A percentile compares a stretch with the other conserved stretches of the same genome.
These are phyloP conservation scores for Taurulus bubalis DNA, from an alignment of 2,113 vertebrate species.

Conservation along the genomic window DNA sequence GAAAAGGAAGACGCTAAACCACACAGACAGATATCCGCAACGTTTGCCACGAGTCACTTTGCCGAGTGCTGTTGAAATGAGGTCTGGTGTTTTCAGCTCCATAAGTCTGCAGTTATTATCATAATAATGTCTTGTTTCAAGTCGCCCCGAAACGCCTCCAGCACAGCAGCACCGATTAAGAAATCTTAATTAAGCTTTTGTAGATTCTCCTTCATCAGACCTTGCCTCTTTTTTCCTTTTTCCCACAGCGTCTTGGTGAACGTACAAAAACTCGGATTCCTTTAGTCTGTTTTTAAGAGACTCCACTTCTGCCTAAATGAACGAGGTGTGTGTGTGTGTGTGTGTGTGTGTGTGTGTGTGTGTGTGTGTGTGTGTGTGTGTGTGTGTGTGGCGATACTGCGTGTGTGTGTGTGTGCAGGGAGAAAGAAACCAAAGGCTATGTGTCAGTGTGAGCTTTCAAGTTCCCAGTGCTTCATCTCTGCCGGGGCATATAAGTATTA, in stretches of 20 bases:
- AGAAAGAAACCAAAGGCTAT: conserved; percentile 59
- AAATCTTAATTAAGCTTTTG: conserved; percentile 85
- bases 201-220: conserved; percentile 83
- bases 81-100: conserved; percentile 66
- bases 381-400: neutral
- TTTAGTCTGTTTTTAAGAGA: conserved; percentile 59
- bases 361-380: conserved; percentile 16
- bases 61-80: conserved; percentile 58
- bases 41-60: conserved; percentile 32
- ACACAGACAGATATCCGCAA: conserved; percentile 34
- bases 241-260: conserved; percentile 35
- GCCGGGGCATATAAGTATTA: conserved; percentile 75
- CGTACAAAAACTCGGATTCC: conserved; percentile 54
- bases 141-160: conserved; percentile 76
- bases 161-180: conserved; percentile 77
- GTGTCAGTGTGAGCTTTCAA: conserved; percentile 73
- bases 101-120: conserved; percentile 77
- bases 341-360: conserved; percentile 11
- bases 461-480: conserved; percentile 73
- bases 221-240: conserved; percentile 66
- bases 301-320: conserved; percentile 52
- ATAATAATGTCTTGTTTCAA: conserved; percentile 82
- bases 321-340: conserved; percentile 30
- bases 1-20: conserved; percentile 59
- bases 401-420: conserved; percentile 38